A percentile compares a stretch with the other conserved stretches of the same genome.
Conservation (phyloP, 2,113 vertebrate genomes). For the Poeciliopsis retropinna region DNA sequence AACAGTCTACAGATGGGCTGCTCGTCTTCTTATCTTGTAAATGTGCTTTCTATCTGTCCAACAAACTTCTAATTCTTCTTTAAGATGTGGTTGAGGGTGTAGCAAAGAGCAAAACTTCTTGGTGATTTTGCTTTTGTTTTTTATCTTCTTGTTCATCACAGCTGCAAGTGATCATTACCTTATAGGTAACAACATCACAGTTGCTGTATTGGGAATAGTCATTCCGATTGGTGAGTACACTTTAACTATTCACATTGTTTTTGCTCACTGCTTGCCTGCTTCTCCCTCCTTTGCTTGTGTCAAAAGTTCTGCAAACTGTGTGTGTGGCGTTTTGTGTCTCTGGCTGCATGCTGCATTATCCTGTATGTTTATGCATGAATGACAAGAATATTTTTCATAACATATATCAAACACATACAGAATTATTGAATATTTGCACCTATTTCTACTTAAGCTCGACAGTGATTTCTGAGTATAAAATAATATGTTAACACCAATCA, state of each 20-base stretch:
- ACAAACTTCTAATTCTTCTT: conserved; percentile 9
- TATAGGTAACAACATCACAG: conserved; percentile 91
- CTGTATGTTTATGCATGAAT: neutral
- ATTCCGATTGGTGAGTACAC: conserved; percentile 91
- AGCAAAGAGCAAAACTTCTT: conserved; percentile 26
- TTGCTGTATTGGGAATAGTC: conserved; percentile 91
- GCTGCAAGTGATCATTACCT: conserved; percentile 87
- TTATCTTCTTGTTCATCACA: conserved; percentile 65
- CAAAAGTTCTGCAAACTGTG: conserved; percentile 32
- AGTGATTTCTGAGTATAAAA: conserved; percentile 1
- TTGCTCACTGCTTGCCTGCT: conserved; percentile 56
- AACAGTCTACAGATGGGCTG: conserved; percentile 26
- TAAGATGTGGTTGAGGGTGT: neutral
- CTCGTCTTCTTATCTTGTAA: conserved; percentile 32
- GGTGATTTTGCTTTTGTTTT: conserved; percentile 25
- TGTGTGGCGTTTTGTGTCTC: neutral
- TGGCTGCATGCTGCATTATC: neutral
- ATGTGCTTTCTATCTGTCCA: conserved; percentile 15
- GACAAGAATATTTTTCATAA: neutral
- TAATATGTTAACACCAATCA: conserved; percentile 23
- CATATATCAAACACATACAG: neutral
- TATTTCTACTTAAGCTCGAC: neutral
- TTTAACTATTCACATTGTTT: conserved; percentile 30
- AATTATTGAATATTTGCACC: neutral
- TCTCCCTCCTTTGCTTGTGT: conserved; percentile 57